Conservation (phyloP, 2,888 invertebrate genomes). For the Drosophila fungiperda region DNA sequence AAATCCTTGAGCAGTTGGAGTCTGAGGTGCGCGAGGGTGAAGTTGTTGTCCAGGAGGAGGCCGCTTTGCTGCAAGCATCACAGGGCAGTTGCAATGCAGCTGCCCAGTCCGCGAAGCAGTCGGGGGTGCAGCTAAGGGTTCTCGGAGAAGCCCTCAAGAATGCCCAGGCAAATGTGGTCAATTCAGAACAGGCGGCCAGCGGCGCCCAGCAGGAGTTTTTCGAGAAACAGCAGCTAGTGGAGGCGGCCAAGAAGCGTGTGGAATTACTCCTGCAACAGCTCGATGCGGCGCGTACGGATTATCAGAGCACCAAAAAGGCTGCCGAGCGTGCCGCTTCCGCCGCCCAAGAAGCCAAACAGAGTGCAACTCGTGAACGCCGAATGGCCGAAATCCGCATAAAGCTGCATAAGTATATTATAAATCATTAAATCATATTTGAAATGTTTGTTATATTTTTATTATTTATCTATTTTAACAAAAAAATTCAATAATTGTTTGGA, state of each 20-base stretch:
- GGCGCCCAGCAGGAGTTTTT: constrained; percentile 88
- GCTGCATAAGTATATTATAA: constrained; percentile 9
- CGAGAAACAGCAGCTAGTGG: constrained; percentile 89
- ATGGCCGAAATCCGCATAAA: constrained; percentile 33
- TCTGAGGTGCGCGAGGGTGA: constrained; percentile 90
- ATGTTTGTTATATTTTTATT: neutral
- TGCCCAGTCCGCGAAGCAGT: constrained; percentile 88
- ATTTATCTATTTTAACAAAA: neutral
- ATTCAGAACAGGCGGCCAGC: constrained; percentile 88
- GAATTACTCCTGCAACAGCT: constrained; percentile 88
- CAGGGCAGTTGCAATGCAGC: constrained; percentile 89
- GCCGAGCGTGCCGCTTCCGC: constrained; percentile 89
- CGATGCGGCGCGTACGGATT: constrained; percentile 88
- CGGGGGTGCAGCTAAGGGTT: constrained; percentile 86
- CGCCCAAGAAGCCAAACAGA: constrained; percentile 88
- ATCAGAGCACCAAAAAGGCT: constrained; percentile 88
- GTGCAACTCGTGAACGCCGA: constrained; percentile 55
- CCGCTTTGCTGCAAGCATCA: constrained; percentile 87
- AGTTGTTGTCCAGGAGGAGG: constrained; percentile 88
- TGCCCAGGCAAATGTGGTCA: constrained; percentile 87
- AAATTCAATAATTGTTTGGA: neutral
- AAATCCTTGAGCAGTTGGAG: constrained; percentile 89
- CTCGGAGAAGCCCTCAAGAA: constrained; percentile 85
- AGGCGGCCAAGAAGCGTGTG: constrained; percentile 88
- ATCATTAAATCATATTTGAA: neutral